phyloP scores from a whole-genome alignment of 2,797 vertebrate genomes.

The Alfaro cultratus region DNA sequence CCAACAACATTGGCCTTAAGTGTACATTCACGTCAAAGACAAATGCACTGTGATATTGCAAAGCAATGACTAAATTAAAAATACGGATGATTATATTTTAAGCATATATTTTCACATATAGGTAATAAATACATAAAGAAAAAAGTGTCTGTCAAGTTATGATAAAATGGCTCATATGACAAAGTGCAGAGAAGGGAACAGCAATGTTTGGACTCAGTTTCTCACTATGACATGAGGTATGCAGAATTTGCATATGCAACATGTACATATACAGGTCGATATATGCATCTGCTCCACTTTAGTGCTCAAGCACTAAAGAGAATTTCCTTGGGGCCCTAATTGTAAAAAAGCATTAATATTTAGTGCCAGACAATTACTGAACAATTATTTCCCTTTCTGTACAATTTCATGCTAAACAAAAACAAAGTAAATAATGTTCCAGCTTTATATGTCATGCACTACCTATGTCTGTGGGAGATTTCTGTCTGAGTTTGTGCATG shows the following conservation, averaged over 20 bases:
- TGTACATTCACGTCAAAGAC: background rate
- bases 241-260: background rate
- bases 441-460: slow-evolving; percentile 13
- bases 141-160: slow-evolving; percentile 3
- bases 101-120: background rate
- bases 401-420: slow-evolving; percentile 1
- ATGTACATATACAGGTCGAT: background rate
- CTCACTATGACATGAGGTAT: background rate
- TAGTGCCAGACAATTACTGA: background rate
- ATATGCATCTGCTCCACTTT: background rate
- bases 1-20: slow-evolving; percentile 42
- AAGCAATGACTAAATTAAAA: background rate
- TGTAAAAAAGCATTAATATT: background rate
- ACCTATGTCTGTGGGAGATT: slow-evolving; percentile 6
- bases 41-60: background rate
- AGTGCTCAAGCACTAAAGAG: too few species aligned
- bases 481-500: slow-evolving; percentile 30
- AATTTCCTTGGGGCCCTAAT: background rate
- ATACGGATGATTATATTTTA: background rate
- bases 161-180: slow-evolving; percentile 3
- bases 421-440: slow-evolving; percentile 5
- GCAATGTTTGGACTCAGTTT: background rate
- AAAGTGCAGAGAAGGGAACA: slow-evolving; percentile 3
- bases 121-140: slow-evolving; percentile 16
- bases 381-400: background rate